Evolutionary conservation across 2,888 invertebrate genomes (phyloP), one percentile per base, ranked within the genome.

Genomic region (Temnothorax unifasciatus): DNA sequence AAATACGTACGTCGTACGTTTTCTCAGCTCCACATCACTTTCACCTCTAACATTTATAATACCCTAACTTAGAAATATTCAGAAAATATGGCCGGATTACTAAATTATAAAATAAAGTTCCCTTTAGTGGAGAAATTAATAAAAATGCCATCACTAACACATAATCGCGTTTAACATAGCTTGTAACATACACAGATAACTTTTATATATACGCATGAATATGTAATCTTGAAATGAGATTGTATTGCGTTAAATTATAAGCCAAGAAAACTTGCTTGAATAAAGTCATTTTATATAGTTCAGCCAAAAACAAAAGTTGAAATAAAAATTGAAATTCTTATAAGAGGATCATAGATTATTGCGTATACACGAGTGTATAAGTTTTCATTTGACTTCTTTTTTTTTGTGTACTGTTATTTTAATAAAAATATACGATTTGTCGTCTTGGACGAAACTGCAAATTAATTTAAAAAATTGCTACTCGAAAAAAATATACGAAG

Each of bases 1-100:
- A 92, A 92, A 92, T 92, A 92, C 90, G 89, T 90, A 61, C 90
- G 77, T 64, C 90, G 77, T 64, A 50, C 84, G 83, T 84, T 84
- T 86, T 71, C 83, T 68, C 76, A 71, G 44, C 63, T 86, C 83
- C 69, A 66, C 81, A 83, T 86, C 85, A 79, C 86, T 88, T 85
- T 83, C 84, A 84, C 75, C 74, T 82, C 86, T 85, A 87, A 85
- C 82, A 85, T 88, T 88, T 84, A 83, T 85, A 82, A 87, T 68
- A 77, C 47, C 71, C 66, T 61, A 47, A 69, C 76, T 44, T 52
- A 54, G 74, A 77, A 61, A 68, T 82, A 76, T 76, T 57, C 6
- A n/a, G 52, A 9, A 50, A 13, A n/a, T 69, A 47, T 38, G 47
- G 34, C 4, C 34, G 34, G 5, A 34, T 79, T 38, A 9, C n/a